Base-by-base conservation (phyloP, 2,888 invertebrate species). In the Tiliacea aurago region DNA sequence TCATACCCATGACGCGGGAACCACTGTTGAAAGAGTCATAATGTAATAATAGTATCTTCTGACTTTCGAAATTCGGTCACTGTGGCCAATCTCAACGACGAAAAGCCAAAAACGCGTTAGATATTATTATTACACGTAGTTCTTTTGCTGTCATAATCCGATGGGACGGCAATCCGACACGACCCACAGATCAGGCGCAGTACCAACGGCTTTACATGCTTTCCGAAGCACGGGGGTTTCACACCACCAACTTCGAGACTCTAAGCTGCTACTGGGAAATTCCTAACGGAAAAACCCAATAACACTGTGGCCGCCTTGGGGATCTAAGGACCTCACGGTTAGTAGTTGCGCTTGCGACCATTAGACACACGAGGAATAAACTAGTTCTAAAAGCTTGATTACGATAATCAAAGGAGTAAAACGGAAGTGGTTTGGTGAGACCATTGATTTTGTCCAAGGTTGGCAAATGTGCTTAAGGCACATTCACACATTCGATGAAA, bases 1-100 rank as follows among this genome's bases (percentile, higher is more conserved):
- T 95, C 92, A 98, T 96, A 41, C 98, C 97, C 98, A 98, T 98
- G 0, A 97, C 96, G 13, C 97, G 96, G 51, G 96, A 92, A 11
- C 97, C 97, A 65, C 96, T 97, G 94, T 92, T 45, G 58, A 70
- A 66, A 67, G 13, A 62, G 3, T 11, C 20, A 23, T 64, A 49
- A 62, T 61, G 4, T 43, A 64, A 55, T 53, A 56, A 33, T 28
- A 5, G 20, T 20, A 63, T 63, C 7, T 13, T 13, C 2, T 9
- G 13, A 28, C 15, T n/a, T 28, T 5, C 37, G 6, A 11, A 18
- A n/a, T 23, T 61, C 6, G n/a, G 5, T 41, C 9, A n/a, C 41
- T 15, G 41, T 10, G 11, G 11, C 3, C 41, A 41, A 41, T 23
- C n/a, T 23, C 11, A 18, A 23, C 7, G 45, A 13, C 28, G 4